Evolutionary conservation across 2,797 vertebrate species (phyloP), one percentile per base, ranked within the genome.

Genomic region (Amazonetta brasiliensis): DNA sequence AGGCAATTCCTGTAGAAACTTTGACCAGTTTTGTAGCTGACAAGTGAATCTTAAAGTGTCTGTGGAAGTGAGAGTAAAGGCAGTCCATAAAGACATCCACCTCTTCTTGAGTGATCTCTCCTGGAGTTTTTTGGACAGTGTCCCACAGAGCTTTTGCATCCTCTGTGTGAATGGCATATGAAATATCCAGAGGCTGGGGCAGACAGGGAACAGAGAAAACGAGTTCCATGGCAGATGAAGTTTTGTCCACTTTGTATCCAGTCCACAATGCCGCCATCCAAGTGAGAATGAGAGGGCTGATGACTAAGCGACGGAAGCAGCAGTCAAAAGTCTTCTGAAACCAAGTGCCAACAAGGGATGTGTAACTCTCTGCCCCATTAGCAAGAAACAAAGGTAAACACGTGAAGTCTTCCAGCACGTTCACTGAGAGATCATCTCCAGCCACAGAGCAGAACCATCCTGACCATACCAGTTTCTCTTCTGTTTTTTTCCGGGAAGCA

Each of bases 261-360:
- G 98, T 98, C 99, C 99, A 99, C 93, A 99, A 96, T 2, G 99
- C 98, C 50, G 98, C 98, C 95, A 99, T 98, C 99, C 99, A 99
- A 14, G 98, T 98, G 41, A 99, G 98, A 84, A 97, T 98, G 16
- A 98, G 98, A 3, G 99, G 98, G 88, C 90, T 98, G 95, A 99
- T 98, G 63, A 98, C 93, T 95, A 99, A 97, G 3, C 97, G 95
- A 72, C 98, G 98, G 41, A 99, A 99, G 92, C 80, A 98, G 96
- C 99, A 99, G 97, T 99, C 99, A 15, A 99, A 99, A 25, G 97
- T 98, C 90, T 96, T 98, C 96, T 98, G 98, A 94, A 99, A 98
- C 99, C 99, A 99, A 20, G 97, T 98, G 41, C 98, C 98, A 12
- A 99, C 98, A 46, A 98, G 22, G 21, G 97, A 19, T 0, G 98